phyloP scores from a whole-genome alignment of 1,140 invertebrate genomes.

The Aethina tumida region DNA sequence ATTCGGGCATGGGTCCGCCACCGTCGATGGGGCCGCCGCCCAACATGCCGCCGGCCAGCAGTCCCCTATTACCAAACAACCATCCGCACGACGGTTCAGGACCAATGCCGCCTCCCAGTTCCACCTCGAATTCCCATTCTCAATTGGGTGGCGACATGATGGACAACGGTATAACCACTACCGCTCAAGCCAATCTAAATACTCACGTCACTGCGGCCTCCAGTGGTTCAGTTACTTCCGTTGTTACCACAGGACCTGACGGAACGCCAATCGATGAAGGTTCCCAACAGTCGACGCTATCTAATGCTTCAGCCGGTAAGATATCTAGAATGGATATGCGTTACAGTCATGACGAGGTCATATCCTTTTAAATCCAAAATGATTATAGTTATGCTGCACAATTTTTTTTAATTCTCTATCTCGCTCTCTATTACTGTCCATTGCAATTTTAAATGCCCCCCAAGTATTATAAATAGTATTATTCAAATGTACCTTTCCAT shows the following conservation, averaged over 20 bases:
- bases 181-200: conserved; percentile 38
- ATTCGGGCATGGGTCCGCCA: conserved; percentile 42
- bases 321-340: too few relatives aligned
- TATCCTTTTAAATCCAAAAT: too few relatives aligned
- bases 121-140: conserved; percentile 47
- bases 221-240: conserved; percentile 62
- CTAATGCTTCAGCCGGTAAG: conserved; percentile 77
- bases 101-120: conserved; percentile 49
- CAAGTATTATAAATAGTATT: too few relatives aligned
- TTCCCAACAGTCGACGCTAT: conserved; percentile 83
- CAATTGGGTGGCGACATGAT: conserved; percentile 41
- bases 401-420: too few relatives aligned
- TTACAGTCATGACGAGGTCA: too few relatives aligned
- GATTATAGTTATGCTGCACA: too few relatives aligned
- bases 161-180: conserved; percentile 49
- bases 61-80: conserved; percentile 35
- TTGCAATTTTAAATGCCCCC: too few relatives aligned
- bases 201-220: conserved; percentile 30
- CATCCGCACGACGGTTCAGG: conserved; percentile 44
- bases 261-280: conserved; percentile 79
- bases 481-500: too few relatives aligned
- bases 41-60: conserved; percentile 34
- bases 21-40: conserved; percentile 42
- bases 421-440: too few relatives aligned
- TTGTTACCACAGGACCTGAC: conserved; percentile 80